A percentile compares a stretch with the other conserved stretches of the same genome.
These are phyloP conservation scores for Antheraea assamensis DNA, from an alignment of 2,888 invertebrate species.

Conservation along the genomic window DNA sequence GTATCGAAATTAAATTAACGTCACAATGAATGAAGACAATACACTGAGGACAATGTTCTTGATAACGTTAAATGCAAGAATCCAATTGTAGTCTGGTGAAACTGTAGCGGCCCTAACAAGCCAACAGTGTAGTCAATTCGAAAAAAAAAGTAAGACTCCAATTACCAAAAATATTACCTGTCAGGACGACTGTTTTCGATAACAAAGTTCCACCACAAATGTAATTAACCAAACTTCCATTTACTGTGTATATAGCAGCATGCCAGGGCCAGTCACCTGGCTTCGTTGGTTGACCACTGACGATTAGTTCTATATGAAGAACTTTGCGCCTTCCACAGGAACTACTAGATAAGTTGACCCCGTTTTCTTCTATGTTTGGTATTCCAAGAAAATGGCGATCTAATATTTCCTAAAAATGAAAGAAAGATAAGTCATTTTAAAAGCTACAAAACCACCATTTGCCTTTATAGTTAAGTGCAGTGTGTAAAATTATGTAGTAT, in stretches of 20 bases:
- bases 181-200: constrained; percentile 51
- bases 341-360: constrained; percentile 31
- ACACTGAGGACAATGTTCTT: not conserved
- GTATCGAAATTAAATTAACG: not conserved
- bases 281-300: constrained; percentile 51
- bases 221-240: constrained; percentile 42
- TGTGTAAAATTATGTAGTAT: not conserved
- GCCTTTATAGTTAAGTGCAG: not conserved
- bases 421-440: not conserved
- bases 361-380: constrained; percentile 38
- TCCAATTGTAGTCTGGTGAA: too few species aligned
- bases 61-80: too few species aligned
- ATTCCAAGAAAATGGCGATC: constrained; percentile 30
- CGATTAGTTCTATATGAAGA: constrained; percentile 53
- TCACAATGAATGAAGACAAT: not conserved
- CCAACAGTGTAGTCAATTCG: too few species aligned
- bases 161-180: constrained; percentile 44
- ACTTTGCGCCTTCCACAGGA: constrained; percentile 55
- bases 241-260: constrained; percentile 52
- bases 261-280: constrained; percentile 74
- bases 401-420: constrained; percentile 37
- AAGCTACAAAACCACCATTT: not conserved
- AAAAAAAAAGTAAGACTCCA: not conserved
- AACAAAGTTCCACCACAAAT: constrained; percentile 65
- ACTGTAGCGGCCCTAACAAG: too few species aligned